A percentile compares a stretch with the other conserved stretches of the same genome.
Conservation (phyloP, 2,888 invertebrate species). For the Oxyscelio sp. region DNA sequence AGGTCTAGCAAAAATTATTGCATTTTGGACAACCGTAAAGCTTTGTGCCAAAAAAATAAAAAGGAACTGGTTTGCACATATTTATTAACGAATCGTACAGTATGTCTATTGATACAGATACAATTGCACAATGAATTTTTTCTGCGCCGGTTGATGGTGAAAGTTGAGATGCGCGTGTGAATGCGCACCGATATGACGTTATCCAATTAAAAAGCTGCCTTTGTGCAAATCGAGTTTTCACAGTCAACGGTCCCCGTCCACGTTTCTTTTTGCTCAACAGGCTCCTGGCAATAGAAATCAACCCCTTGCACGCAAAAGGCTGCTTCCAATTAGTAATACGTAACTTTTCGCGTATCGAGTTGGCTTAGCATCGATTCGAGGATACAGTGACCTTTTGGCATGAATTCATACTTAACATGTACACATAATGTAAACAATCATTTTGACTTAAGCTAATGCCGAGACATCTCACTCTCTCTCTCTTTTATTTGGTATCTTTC, state of each 20-base stretch:
- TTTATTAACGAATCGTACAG: slow-evolving; percentile 81
- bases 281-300: too few species aligned
- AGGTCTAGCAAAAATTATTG: slow-evolving; percentile 47
- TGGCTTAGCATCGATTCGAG: too few species aligned
- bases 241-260: slow-evolving; percentile 76
- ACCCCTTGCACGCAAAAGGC: too few species aligned
- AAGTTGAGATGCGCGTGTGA: slow-evolving; percentile 84
- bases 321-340: too few species aligned
- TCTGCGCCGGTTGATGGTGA: slow-evolving; percentile 79
- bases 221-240: slow-evolving; percentile 83
- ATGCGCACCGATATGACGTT: slow-evolving; percentile 85
- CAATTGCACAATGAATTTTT: slow-evolving; percentile 77
- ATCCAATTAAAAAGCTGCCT: slow-evolving; percentile 87
- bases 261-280: too few species aligned
- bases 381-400: too few species aligned
- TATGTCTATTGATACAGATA: slow-evolving; percentile 82
- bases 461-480: too few species aligned
- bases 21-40: slow-evolving; percentile 71
- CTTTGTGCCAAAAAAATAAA: slow-evolving; percentile 70
- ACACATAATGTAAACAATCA: too few species aligned
- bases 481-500: too few species aligned
- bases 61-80: slow-evolving; percentile 70
- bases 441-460: too few species aligned
- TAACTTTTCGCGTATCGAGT: too few species aligned
- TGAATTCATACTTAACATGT: too few species aligned